Base-by-base conservation (phyloP, 1,140 invertebrate genomes). In the Liolophura sinensis region DNA sequence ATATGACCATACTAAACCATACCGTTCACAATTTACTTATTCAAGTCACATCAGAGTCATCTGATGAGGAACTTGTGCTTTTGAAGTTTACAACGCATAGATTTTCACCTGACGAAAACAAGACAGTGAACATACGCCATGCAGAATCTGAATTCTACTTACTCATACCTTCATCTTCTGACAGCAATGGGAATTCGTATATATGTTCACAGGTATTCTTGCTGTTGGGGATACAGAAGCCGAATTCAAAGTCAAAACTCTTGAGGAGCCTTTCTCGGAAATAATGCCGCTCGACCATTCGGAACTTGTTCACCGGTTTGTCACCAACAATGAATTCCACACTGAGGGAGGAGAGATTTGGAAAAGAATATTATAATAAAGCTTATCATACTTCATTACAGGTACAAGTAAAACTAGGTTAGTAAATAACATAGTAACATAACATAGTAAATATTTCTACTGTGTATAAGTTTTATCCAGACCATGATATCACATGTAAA, bases 221-320 rank as follows among this genome's bases (percentile, higher is more conserved):
- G 69, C 95, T 98, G 82, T 96, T 94, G 40, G 97, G 97, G 86
- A 99, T 98, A 80, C 96, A 98, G 85, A 98, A 99, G 55, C 96
- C 96, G 89, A 99, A 99, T 83, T 99, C 95, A 89, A 99, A 99
- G 83, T 99, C 97, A 86, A 99, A 99, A n/a, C 93, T 97, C 86
- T 99, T 99, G 15, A 99, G 87, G 55, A 98, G 84, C 65, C 90
- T 91, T 76, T 99, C 94, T 57, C 93, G 88, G 84, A 98, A 99
- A 86, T 94, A 99, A 83, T 99, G 96, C 40, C 94, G 90, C 82
- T 99, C 97, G 73, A 99, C 98, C 97, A 99, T 99, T 56, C 96
- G 88, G 82, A 99, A 99, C 81, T 96, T 95, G 72, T 93, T 95
- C 0, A 99, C 93, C 50, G 95, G 91, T 73, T 92, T 90, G 69